Percentiles rank a stretch among this genome's conserved stretches.
Conservation (phyloP, 2,113 vertebrate genomes). For the Urocitellus parryii region DNA sequence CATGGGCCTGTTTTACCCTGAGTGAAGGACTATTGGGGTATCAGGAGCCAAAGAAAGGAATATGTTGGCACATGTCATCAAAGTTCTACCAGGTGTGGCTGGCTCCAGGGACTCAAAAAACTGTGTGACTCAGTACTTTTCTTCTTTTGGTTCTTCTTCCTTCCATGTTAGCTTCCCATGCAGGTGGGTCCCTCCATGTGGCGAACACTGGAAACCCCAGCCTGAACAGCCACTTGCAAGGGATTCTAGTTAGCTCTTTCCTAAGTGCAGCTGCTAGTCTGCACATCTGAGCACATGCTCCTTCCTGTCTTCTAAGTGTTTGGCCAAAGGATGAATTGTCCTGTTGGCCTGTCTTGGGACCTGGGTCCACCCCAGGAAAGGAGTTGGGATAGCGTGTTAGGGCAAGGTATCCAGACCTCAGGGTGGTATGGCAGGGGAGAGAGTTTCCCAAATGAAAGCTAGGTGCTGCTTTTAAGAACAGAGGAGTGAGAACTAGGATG, state of each 20-base stretch:
- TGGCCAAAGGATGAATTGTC: neutral
- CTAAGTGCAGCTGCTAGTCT: neutral
- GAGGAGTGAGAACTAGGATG: neutral
- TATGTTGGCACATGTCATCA: neutral
- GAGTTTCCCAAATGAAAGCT: neutral
- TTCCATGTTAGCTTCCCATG: neutral
- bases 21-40: too few species aligned
- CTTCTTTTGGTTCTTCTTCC: neutral
- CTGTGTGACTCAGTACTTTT: neutral
- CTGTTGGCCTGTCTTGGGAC: neutral
- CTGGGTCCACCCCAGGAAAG: fast-evolving
- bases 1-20: neutral
- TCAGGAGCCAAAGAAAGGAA: neutral
- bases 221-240: neutral
- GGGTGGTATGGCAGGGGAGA: neutral
- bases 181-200: neutral
- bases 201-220: neutral
- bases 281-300: fast-evolving
- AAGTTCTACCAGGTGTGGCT: neutral
- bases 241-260: neutral
- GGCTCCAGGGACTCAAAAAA: neutral
- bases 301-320: neutral
- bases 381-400: too few species aligned
- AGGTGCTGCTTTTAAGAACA: neutral
- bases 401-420: too few species aligned